phyloP scores from a whole-genome alignment of 2,888 invertebrate species.

The Sthenelais limicola region DNA sequence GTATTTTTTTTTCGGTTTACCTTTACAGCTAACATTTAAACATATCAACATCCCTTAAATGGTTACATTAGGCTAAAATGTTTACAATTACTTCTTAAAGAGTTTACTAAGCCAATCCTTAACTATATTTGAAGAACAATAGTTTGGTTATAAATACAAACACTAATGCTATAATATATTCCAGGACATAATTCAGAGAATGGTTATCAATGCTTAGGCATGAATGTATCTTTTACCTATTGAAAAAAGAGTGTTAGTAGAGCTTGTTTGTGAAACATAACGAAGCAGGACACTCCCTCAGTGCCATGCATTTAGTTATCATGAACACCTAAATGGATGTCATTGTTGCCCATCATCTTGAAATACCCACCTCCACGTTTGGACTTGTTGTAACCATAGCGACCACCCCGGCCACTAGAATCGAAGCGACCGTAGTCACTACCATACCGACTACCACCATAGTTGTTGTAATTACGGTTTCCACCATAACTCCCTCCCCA shows the following conservation, averaged over 20 bases:
- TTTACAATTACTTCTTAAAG: constrained; percentile 31
- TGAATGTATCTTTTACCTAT: constrained; percentile 29
- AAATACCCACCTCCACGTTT: constrained; percentile 37
- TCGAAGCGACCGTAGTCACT: constrained; percentile 31
- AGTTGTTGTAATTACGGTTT: constrained; percentile 67
- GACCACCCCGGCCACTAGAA: constrained; percentile 30
- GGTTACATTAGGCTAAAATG: constrained; percentile 38
- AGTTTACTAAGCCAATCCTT: constrained; percentile 38
- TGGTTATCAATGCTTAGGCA: constrained; percentile 36
- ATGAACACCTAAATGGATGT: constrained; percentile 37
- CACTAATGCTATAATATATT: constrained; percentile 39
- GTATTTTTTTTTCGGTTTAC: constrained; percentile 17
- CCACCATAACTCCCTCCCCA: constrained; percentile 74
- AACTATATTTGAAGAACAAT: constrained; percentile 39
- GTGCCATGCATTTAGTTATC: constrained; percentile 32
- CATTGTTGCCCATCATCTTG: constrained; percentile 36
- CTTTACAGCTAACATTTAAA: constrained; percentile 38
- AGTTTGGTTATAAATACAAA: constrained; percentile 40
- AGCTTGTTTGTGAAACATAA: constrained; percentile 30
- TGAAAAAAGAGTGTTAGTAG: constrained; percentile 38
- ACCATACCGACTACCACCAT: constrained; percentile 27
- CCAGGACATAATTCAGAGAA: constrained; percentile 37
- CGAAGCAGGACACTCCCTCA: constrained; percentile 34
- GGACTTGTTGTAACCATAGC: constrained; percentile 36
- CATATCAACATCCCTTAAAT: constrained; percentile 38